phyloP scores from a whole-genome alignment of 1,140 invertebrate genomes.

The Spodoptera litura region DNA sequence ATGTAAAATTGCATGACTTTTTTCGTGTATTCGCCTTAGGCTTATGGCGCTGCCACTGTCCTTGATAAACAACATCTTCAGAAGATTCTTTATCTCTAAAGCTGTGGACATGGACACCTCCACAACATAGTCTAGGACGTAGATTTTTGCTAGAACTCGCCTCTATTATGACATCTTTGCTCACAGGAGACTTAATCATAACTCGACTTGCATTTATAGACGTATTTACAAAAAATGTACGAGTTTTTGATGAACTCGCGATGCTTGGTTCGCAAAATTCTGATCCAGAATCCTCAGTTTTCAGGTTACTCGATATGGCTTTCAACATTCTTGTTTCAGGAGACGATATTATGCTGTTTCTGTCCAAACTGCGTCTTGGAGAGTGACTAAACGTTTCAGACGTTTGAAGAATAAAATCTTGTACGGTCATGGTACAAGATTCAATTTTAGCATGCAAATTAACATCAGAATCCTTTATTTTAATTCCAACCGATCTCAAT shows the following conservation, averaged over 20 bases:
- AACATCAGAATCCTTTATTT: conserved; percentile 71
- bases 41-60: conserved; percentile 69
- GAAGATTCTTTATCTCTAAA: conserved; percentile 67
- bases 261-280: conserved; percentile 51
- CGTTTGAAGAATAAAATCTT: background rate
- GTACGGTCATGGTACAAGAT: conserved; percentile 55
- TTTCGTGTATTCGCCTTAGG: conserved; percentile 54
- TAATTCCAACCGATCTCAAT: conserved; percentile 60
- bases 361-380: background rate
- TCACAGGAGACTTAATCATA: conserved; percentile 46
- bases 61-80: conserved; percentile 78
- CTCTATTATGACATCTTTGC: conserved; percentile 47
- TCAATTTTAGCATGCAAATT: conserved; percentile 52
- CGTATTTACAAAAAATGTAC: conserved; percentile 6
- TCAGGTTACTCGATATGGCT: conserved; percentile 50
- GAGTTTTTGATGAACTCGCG: conserved; percentile 52
- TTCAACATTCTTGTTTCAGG: conserved; percentile 56
- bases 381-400: background rate
- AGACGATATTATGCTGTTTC: conserved; percentile 18
- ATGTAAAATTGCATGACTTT: conserved; percentile 36
- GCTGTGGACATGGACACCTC: conserved; percentile 76
- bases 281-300: conserved; percentile 57
- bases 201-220: conserved; percentile 54
- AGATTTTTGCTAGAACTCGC: conserved; percentile 52
- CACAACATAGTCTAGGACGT: conserved; percentile 63